phyloP scores from a whole-genome alignment of 2,797 vertebrate genomes.

The Tympanoctomys barrerae region DNA sequence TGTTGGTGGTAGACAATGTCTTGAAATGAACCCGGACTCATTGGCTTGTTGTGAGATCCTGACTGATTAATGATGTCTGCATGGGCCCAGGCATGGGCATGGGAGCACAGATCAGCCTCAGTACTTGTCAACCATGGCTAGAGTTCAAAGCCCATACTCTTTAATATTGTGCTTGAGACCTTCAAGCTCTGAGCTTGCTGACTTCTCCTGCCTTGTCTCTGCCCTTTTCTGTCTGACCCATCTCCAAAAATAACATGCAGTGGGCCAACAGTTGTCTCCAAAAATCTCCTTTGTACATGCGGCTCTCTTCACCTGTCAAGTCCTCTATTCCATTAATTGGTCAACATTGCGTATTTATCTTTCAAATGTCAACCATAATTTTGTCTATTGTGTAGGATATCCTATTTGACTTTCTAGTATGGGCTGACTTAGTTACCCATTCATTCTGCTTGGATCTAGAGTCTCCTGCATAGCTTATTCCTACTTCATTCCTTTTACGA shows the following conservation, averaged over 20 bases:
- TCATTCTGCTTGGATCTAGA: rapidly evolving
- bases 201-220: neutral
- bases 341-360: neutral
- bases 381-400: neutral
- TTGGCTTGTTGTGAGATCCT: neutral
- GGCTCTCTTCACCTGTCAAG: rapidly evolving
- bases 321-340: rapidly evolving
- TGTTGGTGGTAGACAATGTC: neutral
- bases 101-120: rapidly evolving
- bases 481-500: neutral
- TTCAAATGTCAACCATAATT: neutral
- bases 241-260: neutral
- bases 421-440: neutral
- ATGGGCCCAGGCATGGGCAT: rapidly evolving
- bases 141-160: neutral
- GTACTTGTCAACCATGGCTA: neutral
- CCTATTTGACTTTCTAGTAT: neutral
- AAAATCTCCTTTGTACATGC: rapidly evolving
- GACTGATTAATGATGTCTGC: slow-evolving; percentile 48
- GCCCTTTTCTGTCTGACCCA: neutral
- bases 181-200: rapidly evolving
- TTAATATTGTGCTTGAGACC: neutral
- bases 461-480: rapidly evolving
- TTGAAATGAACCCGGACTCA: neutral
- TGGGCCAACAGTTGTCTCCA: neutral